Base-by-base conservation (phyloP, 2,797 vertebrate genomes). In the Lacerta bilineata region DNA sequence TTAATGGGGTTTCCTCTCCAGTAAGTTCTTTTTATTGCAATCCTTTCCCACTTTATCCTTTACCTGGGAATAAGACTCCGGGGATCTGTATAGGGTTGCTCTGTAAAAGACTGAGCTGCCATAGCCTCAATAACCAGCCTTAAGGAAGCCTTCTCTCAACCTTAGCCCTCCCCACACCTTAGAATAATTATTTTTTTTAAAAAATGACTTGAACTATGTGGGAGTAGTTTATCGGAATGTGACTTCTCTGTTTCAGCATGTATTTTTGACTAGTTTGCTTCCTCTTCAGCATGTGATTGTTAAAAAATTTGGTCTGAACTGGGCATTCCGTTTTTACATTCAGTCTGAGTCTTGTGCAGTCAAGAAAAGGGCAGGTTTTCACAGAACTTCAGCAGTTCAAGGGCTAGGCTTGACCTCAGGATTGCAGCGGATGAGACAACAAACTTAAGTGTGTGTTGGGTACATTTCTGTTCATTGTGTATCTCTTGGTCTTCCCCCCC, bases 211-310 rank as follows among this genome's bases (percentile, higher is more conserved):
- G 5, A 18, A 64, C 36, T 78, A 36, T 59, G 68, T 59, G 79
- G 27, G n/a, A 55, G 66, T 20, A n/a, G 8, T 18, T 55, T 64
- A 9, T 8, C 27, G 17, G 17, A 43, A 27, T 66, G 25, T 66
- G 6, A 80, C 36, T 77, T 71, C 61, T 43, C 8, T 13, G 39
- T 81, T 81, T 29, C 33, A 41, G 15, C 43, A 1, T 13, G 18
- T 5, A 23, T 81, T 59, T 83, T 79, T 78, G 74, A 29, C 91
- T 84, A 85, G 86, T 93, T 94, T 94, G 94, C 94, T 89, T 96
- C 95, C 94, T 94, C 85, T 0, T 80, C 93, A 92, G 89, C 92
- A 0, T 50, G 5, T 72, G 20, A 88, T 46, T 75, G 87, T 87
- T 36, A 64, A 90, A 84, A 46, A 36, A 88, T 92, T 92, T 88